Percentiles rank a stretch among this genome's conserved stretches.
Conservation (phyloP, 2,113 vertebrate genomes). For the Apaloderma vittatum region DNA sequence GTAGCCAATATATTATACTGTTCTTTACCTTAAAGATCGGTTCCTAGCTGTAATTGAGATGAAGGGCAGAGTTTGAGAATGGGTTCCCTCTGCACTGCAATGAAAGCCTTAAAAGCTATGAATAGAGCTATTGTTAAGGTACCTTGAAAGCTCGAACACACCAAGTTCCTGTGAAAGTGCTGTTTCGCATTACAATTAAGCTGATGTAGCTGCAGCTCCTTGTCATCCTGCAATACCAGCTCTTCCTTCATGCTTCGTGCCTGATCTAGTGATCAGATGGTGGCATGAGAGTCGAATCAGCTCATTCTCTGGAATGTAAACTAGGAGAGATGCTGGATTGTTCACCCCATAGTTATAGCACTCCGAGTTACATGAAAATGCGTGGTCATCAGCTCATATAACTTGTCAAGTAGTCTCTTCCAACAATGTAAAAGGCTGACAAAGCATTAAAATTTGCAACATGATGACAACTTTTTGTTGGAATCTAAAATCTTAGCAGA, state of each 20-base stretch:
- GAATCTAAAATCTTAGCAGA: not conserved
- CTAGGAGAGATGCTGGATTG: not conserved
- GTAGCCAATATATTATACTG: not conserved
- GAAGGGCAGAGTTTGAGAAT: not conserved
- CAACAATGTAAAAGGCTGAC: not conserved
- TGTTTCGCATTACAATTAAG: constrained; percentile 62
- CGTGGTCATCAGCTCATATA: not conserved
- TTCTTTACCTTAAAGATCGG: not conserved
- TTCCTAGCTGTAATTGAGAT: not conserved
- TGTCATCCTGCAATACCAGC: not conserved
- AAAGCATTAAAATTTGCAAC: not conserved
- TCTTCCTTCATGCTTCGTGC: constrained; percentile 38
- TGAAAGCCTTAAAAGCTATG: constrained; percentile 34
- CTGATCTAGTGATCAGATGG: constrained; percentile 40
- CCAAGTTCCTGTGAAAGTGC: constrained; percentile 63
- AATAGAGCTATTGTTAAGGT: constrained; percentile 66
- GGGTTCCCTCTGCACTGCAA: not conserved
- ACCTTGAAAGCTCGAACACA: constrained; percentile 57
- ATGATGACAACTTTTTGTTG: not conserved
- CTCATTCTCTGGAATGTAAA: not conserved
- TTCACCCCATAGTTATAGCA: not conserved
- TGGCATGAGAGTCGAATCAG: not conserved
- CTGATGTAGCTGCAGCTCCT: constrained; percentile 22
- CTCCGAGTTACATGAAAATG: not conserved
- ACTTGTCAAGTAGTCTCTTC: not conserved